These are phyloP conservation scores for Oophaga pumilio DNA, from an alignment of 2,113 vertebrate species.

Conservation along the genomic window DNA sequence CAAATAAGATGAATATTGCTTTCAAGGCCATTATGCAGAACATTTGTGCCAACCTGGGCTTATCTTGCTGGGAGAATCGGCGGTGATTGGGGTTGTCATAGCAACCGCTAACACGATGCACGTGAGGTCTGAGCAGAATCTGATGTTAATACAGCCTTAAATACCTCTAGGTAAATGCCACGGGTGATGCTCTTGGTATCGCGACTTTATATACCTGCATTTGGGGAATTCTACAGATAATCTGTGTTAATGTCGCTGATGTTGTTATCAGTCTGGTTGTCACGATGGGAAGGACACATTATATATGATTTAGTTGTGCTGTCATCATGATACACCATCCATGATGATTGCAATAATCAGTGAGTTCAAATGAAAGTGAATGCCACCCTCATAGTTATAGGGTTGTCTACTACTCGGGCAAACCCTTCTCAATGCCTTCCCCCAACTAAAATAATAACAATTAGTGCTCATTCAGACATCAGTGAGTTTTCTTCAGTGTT, in stretches of 20 bases:
- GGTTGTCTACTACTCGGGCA: too few species aligned
- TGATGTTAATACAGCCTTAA: constrained; percentile 39
- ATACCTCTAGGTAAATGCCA: constrained; percentile 7
- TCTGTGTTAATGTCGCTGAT: neutral
- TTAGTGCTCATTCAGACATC: too few species aligned
- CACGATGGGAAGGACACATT: neutral
- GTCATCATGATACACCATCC: neutral
- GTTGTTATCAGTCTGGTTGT: neutral
- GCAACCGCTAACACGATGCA: constrained; percentile 41
- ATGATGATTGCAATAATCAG: neutral
- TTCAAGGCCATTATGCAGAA: constrained; percentile 49
- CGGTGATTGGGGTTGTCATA: constrained; percentile 43
- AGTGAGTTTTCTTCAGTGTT: too few species aligned
- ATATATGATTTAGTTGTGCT: neutral
- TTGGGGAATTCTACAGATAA: neutral
- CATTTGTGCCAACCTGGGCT: constrained; percentile 39
- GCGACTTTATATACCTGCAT: too few species aligned
- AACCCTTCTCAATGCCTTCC: too few species aligned
- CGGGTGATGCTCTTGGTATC: neutral
- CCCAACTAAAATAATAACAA: too few species aligned
- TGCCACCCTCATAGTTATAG: too few species aligned
- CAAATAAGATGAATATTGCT: constrained; percentile 44
- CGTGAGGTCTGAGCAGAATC: constrained; percentile 37
- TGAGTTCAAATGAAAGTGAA: too few species aligned
- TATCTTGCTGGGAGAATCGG: constrained; percentile 30